Evolutionary conservation across 2,113 vertebrate species (phyloP), one percentile per base, ranked within the genome.

Genomic region (Aspidoscelis tigris): DNA sequence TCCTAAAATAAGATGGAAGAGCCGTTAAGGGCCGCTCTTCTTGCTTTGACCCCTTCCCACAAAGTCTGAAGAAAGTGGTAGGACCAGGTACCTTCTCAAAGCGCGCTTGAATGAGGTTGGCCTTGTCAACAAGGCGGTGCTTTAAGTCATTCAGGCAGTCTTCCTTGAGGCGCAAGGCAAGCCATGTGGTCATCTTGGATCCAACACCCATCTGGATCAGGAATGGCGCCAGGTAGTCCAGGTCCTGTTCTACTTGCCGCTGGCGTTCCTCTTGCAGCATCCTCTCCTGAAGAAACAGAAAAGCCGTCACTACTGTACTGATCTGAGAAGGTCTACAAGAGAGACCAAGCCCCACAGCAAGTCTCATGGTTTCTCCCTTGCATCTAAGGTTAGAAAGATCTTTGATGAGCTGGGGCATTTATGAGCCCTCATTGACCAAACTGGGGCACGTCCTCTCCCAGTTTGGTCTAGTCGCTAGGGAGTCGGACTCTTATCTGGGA

Each of bases 151-250:
- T 69, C 85, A 98, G 89, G 84, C 97, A 97, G 9, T 93, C 91
- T 0, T 93, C 93, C 74, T 95, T 94, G 68, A 98, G 76, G 16
- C 53, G 83, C 26, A 88, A 2, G 0, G 97, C 97, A 9, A 96
- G 90, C 61, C 83, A 78, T 1, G 76, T 85, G 0, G 86, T 96
- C 90, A 97, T 84, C 69, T 84, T 92, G 66, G 93, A 90, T 0
- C 89, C 61, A 0, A 93, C 80, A 0, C 94, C 91, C 20, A 94
- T 77, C 43, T 61, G 93, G n/a, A 91, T 92, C 78, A 98, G 90
- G 87, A 97, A 94, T 0, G 96, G 96, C 2, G 95, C 96, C 93
- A 98, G 83, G 80, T 97, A 93, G 91, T 98, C 97, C 68, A 94
- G 85, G 41, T 96, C 93, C 86, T 93, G 88, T 83, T 95, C 92